phyloP scores from a whole-genome alignment of 35 echinoderm and acorn worm genomes.

The Apostichopus californicus region DNA sequence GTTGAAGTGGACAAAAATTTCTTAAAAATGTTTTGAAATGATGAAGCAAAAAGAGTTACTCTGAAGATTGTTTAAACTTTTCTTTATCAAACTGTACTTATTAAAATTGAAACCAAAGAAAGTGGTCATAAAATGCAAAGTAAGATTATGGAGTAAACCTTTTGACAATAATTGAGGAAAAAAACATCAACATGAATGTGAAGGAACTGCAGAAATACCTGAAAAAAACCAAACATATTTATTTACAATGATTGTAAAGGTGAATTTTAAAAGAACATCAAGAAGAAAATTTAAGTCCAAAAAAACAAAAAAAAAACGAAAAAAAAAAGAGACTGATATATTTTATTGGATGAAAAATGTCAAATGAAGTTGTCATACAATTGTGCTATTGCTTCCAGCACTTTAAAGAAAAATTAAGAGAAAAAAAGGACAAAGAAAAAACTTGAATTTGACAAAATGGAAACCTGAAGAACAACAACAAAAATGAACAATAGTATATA shows the following conservation, averaged over 20 bases:
- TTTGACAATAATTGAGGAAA: slow-evolving; percentile 31
- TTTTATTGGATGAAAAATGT: slow-evolving; percentile 31
- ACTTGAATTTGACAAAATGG: slow-evolving; percentile 5
- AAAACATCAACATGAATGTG: slow-evolving; percentile 32
- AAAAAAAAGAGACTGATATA: slow-evolving; percentile 2
- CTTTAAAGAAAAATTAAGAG: slow-evolving; percentile 2
- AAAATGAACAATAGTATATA: neutral
- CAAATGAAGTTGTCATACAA: slow-evolving; percentile 42
- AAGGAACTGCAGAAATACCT: slow-evolving; percentile 30
- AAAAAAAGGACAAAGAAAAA: slow-evolving; percentile 8
- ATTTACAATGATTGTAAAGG: slow-evolving; percentile 51
- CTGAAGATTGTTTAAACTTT: neutral
- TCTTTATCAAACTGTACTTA: slow-evolving; percentile 23
- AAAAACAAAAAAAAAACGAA: no score
- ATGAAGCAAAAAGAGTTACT: slow-evolving; percentile 25
- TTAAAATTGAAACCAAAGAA: slow-evolving; percentile 50
- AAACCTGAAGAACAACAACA: slow-evolving; percentile 35
- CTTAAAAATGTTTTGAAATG: slow-evolving; percentile 36
- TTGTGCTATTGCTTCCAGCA: slow-evolving; percentile 23
- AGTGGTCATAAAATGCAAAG: slow-evolving; percentile 38
- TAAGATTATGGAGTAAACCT: neutral
- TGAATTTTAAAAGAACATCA: slow-evolving; percentile 38
- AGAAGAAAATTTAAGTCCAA: slow-evolving; percentile 35
- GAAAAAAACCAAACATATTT: slow-evolving; percentile 37
- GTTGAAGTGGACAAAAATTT: slow-evolving; percentile 18